These are phyloP conservation scores for Phrynocephalus versicolor DNA, from an alignment of 2,113 vertebrate genomes.

Conservation along the genomic window DNA sequence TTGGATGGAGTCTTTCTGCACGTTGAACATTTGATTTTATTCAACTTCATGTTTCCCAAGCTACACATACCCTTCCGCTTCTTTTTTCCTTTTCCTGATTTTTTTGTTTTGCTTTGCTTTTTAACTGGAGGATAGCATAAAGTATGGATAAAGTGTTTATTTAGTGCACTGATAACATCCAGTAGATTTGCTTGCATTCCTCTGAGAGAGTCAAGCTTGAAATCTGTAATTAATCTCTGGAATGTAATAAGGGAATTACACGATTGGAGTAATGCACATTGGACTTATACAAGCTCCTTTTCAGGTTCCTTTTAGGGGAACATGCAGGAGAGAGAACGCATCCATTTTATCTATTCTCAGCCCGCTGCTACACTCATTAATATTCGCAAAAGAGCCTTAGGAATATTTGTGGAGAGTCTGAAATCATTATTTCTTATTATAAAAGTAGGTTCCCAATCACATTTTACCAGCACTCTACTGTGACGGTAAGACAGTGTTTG, in stretches of 20 bases:
- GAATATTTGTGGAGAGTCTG: not conserved
- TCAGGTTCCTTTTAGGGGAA: constrained; percentile 2
- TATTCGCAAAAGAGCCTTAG: not conserved
- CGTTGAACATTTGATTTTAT: constrained; percentile 76
- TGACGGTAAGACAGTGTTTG: not conserved
- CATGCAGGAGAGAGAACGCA: constrained; percentile 25
- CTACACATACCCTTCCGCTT: constrained; percentile 63
- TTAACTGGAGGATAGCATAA: constrained; percentile 44
- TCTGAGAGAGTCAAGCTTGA: constrained; percentile 54
- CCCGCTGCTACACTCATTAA: constrained; percentile 1
- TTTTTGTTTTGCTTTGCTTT: not conserved
- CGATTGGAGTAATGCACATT: constrained; percentile 46
- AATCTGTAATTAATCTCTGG: constrained; percentile 42
- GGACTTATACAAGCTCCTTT: constrained; percentile 5
- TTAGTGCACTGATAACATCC: constrained; percentile 73
- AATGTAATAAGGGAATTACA: constrained; percentile 47
- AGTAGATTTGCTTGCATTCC: constrained; percentile 57
- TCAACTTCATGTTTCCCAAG: constrained; percentile 66
- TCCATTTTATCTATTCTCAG: not conserved
- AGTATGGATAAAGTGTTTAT: constrained; percentile 75
- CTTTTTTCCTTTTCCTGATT: constrained; percentile 8
- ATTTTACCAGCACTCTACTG: not conserved
- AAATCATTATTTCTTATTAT: not conserved
- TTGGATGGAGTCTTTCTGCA: constrained; percentile 66
- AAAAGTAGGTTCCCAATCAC: not conserved